Percentiles rank a stretch among this genome's conserved stretches.
Evolutionary conservation across 92 coral and sea anemone genomes (phyloP).

Genomic region (Desmophyllum pertusum): DNA sequence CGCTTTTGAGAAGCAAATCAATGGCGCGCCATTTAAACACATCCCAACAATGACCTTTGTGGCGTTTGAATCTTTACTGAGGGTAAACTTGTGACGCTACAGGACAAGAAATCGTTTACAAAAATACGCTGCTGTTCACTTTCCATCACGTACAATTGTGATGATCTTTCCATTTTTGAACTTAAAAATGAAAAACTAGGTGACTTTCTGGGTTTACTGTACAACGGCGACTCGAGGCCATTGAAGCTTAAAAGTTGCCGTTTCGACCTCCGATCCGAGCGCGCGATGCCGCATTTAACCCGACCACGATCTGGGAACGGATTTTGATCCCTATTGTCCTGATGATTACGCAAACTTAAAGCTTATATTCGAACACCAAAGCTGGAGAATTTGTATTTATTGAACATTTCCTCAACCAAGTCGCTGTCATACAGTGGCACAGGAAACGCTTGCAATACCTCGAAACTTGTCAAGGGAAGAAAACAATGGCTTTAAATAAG

Average conservation of each 20-base stretch:
- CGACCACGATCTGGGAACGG: not conserved
- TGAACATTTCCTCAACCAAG: slow-evolving; percentile 20
- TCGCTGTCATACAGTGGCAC: slow-evolving; percentile 11
- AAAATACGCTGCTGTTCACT: too few species aligned
- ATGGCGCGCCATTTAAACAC: too few species aligned
- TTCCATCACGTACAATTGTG: too few species aligned
- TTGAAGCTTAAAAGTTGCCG: too few species aligned
- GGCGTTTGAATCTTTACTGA: too few species aligned
- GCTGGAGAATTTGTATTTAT: slow-evolving; percentile 25
- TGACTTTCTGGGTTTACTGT: not conserved
- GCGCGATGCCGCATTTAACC: slow-evolving; percentile 12
- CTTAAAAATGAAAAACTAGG: too few species aligned
- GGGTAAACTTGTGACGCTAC: too few species aligned
- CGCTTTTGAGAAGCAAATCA: too few species aligned
- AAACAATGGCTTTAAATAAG: slow-evolving; percentile 17
- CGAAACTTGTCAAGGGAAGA: slow-evolving; percentile 16
- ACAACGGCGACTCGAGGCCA: not conserved
- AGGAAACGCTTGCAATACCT: slow-evolving; percentile 29
- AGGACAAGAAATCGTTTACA: too few species aligned
- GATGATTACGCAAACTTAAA: not conserved
- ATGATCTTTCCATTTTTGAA: too few species aligned
- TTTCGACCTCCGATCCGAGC: too few species aligned
- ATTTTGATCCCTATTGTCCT: not conserved
- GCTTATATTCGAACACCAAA: not conserved
- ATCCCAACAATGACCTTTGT: too few species aligned